Evolutionary conservation across 2,797 vertebrate species (phyloP).

Genomic region (Macropus fuliginosus): DNA sequence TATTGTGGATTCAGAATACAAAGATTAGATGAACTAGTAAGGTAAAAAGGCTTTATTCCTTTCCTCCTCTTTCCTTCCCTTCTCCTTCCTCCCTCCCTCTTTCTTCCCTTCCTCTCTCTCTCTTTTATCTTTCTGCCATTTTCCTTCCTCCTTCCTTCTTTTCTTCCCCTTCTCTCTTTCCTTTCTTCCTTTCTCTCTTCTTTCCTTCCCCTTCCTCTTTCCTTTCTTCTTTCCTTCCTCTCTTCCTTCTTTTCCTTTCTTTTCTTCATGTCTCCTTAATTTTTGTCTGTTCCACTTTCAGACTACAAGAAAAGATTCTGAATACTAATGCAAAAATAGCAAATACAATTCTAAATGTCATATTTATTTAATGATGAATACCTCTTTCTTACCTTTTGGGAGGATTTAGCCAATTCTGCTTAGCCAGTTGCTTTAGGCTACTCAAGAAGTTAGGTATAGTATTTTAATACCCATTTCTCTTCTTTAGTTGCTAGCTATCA

Average conservation of each 20-base stretch:
- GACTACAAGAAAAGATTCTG: slow-evolving; percentile 54
- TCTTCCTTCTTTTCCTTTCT: background rate
- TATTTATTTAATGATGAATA: slow-evolving; percentile 73
- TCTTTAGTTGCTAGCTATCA: slow-evolving; percentile 78
- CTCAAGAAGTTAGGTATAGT: slow-evolving; percentile 58
- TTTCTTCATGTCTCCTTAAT: slow-evolving; percentile 42
- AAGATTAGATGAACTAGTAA: slow-evolving; percentile 27
- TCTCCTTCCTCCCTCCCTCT: background rate
- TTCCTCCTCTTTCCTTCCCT: background rate
- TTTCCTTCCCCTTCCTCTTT: background rate
- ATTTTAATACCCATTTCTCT: slow-evolving; percentile 74
- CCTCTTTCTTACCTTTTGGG: slow-evolving; percentile 73
- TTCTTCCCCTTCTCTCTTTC: too few relatives aligned
- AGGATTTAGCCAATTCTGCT: slow-evolving; percentile 70
- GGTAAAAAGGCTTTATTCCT: slow-evolving; percentile 47
- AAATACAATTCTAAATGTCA: slow-evolving; percentile 50
- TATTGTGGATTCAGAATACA: slow-evolving; percentile 37
- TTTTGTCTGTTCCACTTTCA: slow-evolving; percentile 60
- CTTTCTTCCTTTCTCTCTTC: too few relatives aligned
- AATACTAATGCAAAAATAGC: slow-evolving; percentile 61
- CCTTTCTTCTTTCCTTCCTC: too few relatives aligned
- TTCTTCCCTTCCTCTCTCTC: too few relatives aligned
- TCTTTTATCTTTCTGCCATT: too few relatives aligned
- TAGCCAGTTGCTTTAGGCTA: slow-evolving; percentile 60
- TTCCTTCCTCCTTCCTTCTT: background rate